Base-by-base conservation (phyloP, 2,113 vertebrate species). In the Gymnarchus niloticus region DNA sequence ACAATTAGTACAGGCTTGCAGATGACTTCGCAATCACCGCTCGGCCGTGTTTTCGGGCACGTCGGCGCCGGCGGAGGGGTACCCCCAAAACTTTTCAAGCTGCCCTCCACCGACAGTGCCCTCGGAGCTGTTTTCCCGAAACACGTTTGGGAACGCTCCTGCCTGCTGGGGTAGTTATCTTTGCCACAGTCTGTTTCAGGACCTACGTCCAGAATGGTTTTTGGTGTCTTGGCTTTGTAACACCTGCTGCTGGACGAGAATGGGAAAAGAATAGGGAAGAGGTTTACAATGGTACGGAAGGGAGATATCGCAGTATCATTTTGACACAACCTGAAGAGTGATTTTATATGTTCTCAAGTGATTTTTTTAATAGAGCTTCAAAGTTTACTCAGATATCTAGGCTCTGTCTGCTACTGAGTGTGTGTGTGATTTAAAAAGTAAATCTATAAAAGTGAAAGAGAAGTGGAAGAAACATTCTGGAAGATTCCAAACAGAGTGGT, bases 1-100 rank as follows among this genome's bases (percentile, higher is more conserved):
- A 95, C 96, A 97, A 96, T 97, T 96, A 96, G 95, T 95, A 93
- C 96, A 94, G 96, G 94, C 95, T 95, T 94, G 95, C 94, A 89
- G 90, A 92, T 98, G 97, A 98, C 97, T 97, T 97, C 97, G 96
- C 96, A 93, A 92, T 92, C 91, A 5, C 87, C 91, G 93, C 93
- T 93, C 91, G 88, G 89, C 93, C 85, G 90, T 92, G 94, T 95
- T 94, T 92, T 91, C 90, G 92, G 92, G 95, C 95, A 96, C 94
- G 95, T 95, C 94, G 96, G 95, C 94, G 90, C 92, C 80, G 91
- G 90, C 82, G 9, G 86, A 54, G 10, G 19, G 33, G 51, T 76
- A 78, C 85, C 83, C 81, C 73, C 84, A 69, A 87, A 41, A 88
- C 59, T 33, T 33, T 57, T 83, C 87, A 86, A 85, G 90, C 52